Evolutionary conservation across 2,797 vertebrate species (phyloP).

Genomic region (Cyprinodon diabolis): DNA sequence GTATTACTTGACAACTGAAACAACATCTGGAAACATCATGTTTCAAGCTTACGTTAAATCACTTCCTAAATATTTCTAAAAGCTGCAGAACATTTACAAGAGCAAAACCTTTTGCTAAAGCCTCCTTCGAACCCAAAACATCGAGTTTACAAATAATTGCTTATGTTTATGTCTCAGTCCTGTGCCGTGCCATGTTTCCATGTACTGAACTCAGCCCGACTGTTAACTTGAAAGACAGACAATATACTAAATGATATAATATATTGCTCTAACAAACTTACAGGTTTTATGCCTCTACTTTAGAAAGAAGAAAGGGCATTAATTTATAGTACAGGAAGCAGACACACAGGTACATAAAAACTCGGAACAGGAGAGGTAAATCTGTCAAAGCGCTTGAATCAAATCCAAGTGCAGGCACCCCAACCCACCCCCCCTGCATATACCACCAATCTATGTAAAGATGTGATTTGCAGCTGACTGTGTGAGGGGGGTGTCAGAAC

Average conservation of each 20-base stretch:
- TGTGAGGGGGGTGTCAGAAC: slow-evolving; percentile 20
- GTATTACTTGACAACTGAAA: background rate
- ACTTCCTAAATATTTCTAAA: slow-evolving; percentile 16
- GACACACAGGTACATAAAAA: slow-evolving; percentile 8
- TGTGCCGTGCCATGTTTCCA: background rate
- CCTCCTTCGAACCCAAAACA: too few relatives aligned
- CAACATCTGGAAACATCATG: slow-evolving; percentile 3
- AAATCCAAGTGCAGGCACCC: background rate
- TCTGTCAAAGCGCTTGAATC: background rate
- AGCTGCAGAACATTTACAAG: background rate
- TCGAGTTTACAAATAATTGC: background rate
- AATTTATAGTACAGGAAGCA: slow-evolving; percentile 7
- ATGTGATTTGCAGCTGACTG: slow-evolving; percentile 23
- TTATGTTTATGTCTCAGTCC: background rate
- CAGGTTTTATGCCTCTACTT: background rate
- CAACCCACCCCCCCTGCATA: background rate
- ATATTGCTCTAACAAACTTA: background rate
- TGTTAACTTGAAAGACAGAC: background rate
- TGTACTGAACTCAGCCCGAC: background rate
- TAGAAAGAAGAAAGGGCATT: background rate
- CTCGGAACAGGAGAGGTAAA: slow-evolving; percentile 5
- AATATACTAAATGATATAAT: background rate
- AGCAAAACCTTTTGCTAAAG: background rate
- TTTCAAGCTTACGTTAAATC: slow-evolving; percentile 7
- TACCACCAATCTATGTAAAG: background rate